Evolutionary conservation across 2,888 invertebrate species (phyloP), one percentile per base, ranked within the genome.

Genomic region (Terebella lapidaria): DNA sequence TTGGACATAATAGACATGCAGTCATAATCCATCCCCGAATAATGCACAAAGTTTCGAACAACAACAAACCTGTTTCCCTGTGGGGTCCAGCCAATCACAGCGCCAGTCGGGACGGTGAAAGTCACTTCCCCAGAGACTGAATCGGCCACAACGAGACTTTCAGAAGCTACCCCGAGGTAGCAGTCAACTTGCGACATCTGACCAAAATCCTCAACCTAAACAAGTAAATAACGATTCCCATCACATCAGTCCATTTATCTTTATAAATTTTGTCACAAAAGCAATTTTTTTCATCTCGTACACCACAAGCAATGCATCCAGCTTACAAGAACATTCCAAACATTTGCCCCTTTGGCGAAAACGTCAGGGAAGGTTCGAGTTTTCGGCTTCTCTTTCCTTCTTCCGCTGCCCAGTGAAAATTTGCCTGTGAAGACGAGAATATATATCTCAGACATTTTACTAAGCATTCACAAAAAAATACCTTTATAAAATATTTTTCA

Each of bases 121-220:
- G 94, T 87, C 47, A 91, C 88, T 76, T 92, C 90, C 52, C 90
- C 85, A 0, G 89, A 87, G 62, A 84, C 85, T 72, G 91, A 89
- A 77, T 95, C 94, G 52, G 95, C 87, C 18, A 95, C 83, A 26
- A 94, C 92, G 55, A 95, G 83, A 0, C 89, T 89, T 75, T 95
- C 94, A 0, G 89, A 86, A 2, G 93, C 93, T 59, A 95, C 87
- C 0, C 91, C 94, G 73, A 94, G 84, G 67, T 89, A 87, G 75
- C 91, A 90, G 68, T 91, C 90, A 24, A 91, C 83, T 58, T 72
- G 69, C 2, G 68, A 65, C 2, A 76, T 69, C 57, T 72, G 74
- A 10, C 78, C 75, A 67, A 74, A 74, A 65, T 80, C 79, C 57
- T 81, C 81, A 3, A 78, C 73, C 76, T 75, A 56, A 0, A 66